Percentiles rank a stretch among this genome's conserved stretches.
phyloP scores from a whole-genome alignment of 2,888 invertebrate genomes.

The Campopleginae sp. region DNA sequence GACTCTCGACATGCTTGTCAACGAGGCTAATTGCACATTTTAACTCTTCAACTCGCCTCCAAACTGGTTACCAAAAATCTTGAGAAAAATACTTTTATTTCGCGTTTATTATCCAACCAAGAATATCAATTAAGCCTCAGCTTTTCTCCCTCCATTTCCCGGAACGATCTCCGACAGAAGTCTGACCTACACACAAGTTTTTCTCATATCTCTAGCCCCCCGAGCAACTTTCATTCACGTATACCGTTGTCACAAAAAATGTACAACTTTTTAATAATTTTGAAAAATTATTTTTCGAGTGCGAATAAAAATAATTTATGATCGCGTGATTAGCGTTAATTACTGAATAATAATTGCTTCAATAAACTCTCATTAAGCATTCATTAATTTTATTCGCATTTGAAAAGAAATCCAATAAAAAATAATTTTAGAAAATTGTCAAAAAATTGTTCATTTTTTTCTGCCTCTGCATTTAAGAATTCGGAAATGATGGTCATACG shows the following conservation, averaged over 20 bases:
- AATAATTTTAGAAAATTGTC: too few relatives aligned
- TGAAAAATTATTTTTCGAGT: not conserved
- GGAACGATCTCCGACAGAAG: conserved; percentile 55
- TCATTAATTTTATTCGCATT: too few relatives aligned
- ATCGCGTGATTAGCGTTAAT: not conserved
- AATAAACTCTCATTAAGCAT: too few relatives aligned
- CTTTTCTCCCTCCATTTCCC: conserved; percentile 40
- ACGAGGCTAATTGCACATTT: conserved; percentile 10
- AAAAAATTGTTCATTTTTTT: too few relatives aligned
- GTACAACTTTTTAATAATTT: not conserved
- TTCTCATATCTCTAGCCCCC: conserved; percentile 39
- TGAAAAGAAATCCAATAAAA: too few relatives aligned
- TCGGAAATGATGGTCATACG: not conserved
- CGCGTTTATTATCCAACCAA: conserved; percentile 7
- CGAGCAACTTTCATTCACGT: conserved; percentile 15
- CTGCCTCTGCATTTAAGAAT: too few relatives aligned
- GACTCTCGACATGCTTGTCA: conserved; percentile 11
- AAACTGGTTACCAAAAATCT: not conserved
- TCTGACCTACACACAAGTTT: conserved; percentile 21
- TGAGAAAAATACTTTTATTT: not conserved
- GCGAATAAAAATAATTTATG: not conserved
- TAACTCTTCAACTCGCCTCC: not conserved
- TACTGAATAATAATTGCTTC: not conserved
- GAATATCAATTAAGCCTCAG: conserved; percentile 25
- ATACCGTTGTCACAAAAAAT: too few relatives aligned